Percentiles rank a stretch among this genome's conserved stretches.
These are phyloP conservation scores for Saccostrea glomerata DNA, from an alignment of 1,140 invertebrate genomes.

Conservation along the genomic window DNA sequence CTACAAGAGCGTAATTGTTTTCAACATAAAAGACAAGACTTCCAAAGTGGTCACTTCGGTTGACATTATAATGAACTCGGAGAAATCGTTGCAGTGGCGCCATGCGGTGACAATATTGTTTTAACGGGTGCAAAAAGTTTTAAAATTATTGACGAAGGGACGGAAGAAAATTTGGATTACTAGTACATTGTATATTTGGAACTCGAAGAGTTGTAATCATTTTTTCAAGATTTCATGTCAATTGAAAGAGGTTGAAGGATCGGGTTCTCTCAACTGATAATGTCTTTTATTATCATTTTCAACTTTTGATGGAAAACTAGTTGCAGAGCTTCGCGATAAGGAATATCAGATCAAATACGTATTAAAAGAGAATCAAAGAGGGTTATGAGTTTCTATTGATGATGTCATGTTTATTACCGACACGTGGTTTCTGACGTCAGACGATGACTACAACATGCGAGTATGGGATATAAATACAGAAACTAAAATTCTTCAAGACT, in stretches of 20 bases:
- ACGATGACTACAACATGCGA: slow-evolving; percentile 50
- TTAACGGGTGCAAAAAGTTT: background rate
- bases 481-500: background rate
- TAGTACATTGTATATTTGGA: too few relatives aligned
- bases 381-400: slow-evolving; percentile 43
- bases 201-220: background rate
- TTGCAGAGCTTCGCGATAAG: slow-evolving; percentile 37
- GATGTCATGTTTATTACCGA: slow-evolving; percentile 23
- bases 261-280: too few relatives aligned
- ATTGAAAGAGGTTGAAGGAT: too few relatives aligned
- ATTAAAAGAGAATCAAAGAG: slow-evolving; percentile 40
- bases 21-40: slow-evolving; percentile 13
- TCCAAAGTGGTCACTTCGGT: background rate
- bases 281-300: background rate
- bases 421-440: slow-evolving; percentile 32
- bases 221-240: background rate
- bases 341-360: slow-evolving; percentile 46
- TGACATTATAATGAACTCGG: background rate
- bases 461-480: slow-evolving; percentile 49
- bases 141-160: background rate
- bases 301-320: background rate
- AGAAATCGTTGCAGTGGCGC: slow-evolving; percentile 7
- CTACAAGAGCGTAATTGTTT: background rate
- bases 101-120: slow-evolving; percentile 6
- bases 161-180: background rate